Evolutionary conservation across 2,113 vertebrate species (phyloP).

Genomic region (Climacteris rufus): DNA sequence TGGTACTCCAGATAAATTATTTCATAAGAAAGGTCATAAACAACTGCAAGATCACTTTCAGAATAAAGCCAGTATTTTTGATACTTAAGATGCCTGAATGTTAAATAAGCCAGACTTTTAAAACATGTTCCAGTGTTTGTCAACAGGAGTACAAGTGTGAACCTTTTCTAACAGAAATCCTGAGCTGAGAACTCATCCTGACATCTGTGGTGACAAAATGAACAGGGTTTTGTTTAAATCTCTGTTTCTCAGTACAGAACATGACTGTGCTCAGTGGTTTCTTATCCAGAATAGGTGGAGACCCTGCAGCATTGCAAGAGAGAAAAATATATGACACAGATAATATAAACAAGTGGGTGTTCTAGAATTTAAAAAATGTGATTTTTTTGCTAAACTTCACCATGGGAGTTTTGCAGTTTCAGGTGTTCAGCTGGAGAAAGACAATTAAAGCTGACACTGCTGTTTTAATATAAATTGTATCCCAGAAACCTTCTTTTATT

Average conservation of each 20-base stretch:
- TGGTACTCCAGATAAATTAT: not conserved
- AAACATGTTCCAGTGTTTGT: not conserved
- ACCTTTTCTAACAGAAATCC: not conserved
- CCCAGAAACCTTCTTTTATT: not conserved
- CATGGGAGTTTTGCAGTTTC: not conserved
- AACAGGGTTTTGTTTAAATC: not conserved
- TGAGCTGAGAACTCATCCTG: not conserved
- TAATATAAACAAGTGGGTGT: not conserved
- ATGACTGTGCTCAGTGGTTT: not conserved
- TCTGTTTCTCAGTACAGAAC: not conserved
- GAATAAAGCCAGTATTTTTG: not conserved
- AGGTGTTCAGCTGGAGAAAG: not conserved
- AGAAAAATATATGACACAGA: not conserved
- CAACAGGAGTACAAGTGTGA: not conserved
- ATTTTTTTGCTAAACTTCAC: not conserved
- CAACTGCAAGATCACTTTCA: not conserved
- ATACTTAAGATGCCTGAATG: fast-evolving
- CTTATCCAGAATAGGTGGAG: not conserved
- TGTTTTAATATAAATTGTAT: not conserved
- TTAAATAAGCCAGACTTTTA: not conserved
- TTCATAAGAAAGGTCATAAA: not conserved
- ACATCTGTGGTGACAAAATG: not conserved
- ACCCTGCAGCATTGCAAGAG: not conserved
- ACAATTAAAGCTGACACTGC: not conserved
- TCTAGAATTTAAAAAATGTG: not conserved